Evolutionary conservation across 2,113 vertebrate species (phyloP).

Genomic region (Rhinopomastus cyanomelas): DNA sequence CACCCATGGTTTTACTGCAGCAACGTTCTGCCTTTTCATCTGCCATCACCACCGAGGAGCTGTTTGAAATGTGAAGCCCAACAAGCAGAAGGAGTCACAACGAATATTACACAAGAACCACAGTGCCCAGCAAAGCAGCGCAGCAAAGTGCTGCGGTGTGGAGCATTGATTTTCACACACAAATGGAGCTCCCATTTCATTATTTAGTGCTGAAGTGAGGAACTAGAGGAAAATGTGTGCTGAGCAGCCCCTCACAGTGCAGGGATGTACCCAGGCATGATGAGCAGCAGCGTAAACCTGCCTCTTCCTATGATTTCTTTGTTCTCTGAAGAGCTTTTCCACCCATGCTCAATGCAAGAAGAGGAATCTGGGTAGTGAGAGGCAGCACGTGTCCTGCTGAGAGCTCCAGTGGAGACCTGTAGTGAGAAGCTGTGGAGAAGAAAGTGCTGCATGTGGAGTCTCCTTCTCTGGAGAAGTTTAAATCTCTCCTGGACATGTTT

Average conservation of each 20-base stretch:
- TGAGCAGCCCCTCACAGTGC: background rate
- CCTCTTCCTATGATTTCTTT: background rate
- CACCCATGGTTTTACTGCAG: background rate
- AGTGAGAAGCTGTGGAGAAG: background rate
- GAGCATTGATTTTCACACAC: slow-evolving; percentile 49
- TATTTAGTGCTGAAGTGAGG: background rate
- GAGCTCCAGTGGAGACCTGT: background rate
- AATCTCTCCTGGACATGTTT: too few relatives aligned
- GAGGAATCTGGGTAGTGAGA: background rate
- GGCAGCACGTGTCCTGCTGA: background rate
- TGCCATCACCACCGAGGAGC: background rate
- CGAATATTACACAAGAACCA: slow-evolving; percentile 2
- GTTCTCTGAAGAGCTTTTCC: background rate
- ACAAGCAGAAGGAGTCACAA: background rate
- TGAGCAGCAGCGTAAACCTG: background rate
- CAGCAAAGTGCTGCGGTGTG: background rate
- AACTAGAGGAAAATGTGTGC: background rate
- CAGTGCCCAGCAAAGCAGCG: background rate
- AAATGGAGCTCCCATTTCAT: background rate
- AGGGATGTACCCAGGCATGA: background rate
- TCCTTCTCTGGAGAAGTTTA: too few relatives aligned
- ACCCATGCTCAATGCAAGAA: background rate
- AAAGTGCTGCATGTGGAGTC: fast-evolving
- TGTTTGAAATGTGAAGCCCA: background rate
- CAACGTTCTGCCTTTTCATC: background rate